Percentiles rank a stretch among this genome's conserved stretches.
Conservation (phyloP, 2,113 vertebrate genomes). For the Albula glossodonta region DNA sequence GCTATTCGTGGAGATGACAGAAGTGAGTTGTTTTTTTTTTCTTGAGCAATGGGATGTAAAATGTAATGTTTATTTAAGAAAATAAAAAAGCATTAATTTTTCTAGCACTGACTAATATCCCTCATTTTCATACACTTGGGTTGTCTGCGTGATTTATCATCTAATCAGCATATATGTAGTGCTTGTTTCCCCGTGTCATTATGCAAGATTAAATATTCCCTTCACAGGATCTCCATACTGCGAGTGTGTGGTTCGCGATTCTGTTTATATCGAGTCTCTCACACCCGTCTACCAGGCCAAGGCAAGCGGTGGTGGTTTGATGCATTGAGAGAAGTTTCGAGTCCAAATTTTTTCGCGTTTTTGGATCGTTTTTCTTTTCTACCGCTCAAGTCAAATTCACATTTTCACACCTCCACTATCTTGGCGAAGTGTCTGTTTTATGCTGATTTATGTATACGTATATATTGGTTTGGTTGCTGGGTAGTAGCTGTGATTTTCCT, state of each 20-base stretch:
- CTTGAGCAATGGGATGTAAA: neutral
- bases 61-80: neutral
- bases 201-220: constrained; percentile 54
- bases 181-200: constrained; percentile 46
- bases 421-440: neutral
- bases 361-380: constrained; percentile 9
- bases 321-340: neutral
- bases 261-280: constrained; percentile 52
- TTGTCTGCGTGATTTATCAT: constrained; percentile 53
- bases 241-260: constrained; percentile 47
- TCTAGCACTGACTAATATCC: constrained; percentile 34
- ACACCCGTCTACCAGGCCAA: neutral
- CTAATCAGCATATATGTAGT: constrained; percentile 49
- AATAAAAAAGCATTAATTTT: neutral
- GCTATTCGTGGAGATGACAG: neutral
- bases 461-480: no score
- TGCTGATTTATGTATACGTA: no score
- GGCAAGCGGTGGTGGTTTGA: constrained; percentile 15
- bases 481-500: no score
- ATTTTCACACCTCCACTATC: neutral
- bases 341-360: neutral
- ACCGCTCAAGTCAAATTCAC: neutral
- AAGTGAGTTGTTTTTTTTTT: constrained; percentile 1
- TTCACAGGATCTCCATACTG: constrained; percentile 45
- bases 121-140: constrained; percentile 23